Evolutionary conservation across 2,797 vertebrate genomes (phyloP).

Genomic region (Tympanoctomys barrerae): DNA sequence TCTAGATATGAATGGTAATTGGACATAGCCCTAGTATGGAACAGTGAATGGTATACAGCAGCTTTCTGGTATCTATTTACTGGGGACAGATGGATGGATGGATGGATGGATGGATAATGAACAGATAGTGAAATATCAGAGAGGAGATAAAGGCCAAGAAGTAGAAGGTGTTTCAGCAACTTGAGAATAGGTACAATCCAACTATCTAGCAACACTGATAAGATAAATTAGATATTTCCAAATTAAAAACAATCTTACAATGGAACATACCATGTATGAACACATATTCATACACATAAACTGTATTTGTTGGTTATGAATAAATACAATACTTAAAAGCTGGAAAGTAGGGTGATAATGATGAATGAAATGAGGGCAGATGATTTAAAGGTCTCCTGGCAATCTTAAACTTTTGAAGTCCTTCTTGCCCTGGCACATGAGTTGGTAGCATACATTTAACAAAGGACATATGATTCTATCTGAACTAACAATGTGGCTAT

Average conservation of each 20-base stretch:
- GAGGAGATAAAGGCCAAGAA: slow-evolving; percentile 1
- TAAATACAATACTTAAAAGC: not conserved
- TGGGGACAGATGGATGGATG: not conserved
- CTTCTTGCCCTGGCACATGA: not conserved
- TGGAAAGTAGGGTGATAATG: not conserved
- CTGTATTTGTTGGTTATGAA: not conserved
- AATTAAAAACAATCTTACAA: slow-evolving; percentile 17
- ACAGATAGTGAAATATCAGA: not conserved
- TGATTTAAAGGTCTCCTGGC: not conserved
- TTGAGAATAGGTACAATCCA: not conserved
- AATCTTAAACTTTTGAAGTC: not conserved
- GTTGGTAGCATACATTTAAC: not conserved
- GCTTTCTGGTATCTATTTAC: not conserved
- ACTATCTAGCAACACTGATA: not conserved
- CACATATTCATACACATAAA: not conserved
- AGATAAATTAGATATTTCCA: not conserved
- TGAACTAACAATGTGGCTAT: not conserved
- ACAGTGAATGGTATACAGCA: not conserved
- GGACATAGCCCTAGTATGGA: not conserved
- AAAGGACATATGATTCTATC: not conserved
- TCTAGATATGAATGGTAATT: not conserved
- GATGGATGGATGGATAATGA: not conserved
- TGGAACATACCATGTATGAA: not conserved
- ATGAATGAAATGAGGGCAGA: not conserved
- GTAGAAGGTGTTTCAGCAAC: not conserved